A percentile compares a stretch with the other conserved stretches of the same genome.
These are phyloP conservation scores for Falco peregrinus DNA, from an alignment of 2,797 vertebrate species.

Conservation along the genomic window DNA sequence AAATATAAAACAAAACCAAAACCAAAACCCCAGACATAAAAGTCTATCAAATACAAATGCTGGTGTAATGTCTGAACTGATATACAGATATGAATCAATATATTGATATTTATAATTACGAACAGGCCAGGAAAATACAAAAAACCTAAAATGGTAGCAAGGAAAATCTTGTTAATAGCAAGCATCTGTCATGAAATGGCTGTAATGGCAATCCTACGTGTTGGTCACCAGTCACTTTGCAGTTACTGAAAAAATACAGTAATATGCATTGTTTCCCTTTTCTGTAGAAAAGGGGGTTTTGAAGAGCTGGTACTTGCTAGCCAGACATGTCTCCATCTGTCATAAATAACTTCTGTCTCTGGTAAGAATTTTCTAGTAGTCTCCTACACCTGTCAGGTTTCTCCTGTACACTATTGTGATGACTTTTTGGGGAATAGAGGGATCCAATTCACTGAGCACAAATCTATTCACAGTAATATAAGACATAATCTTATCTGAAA, in stretches of 20 bases:
- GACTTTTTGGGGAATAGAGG: background rate
- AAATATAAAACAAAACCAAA: background rate
- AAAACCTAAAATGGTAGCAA: background rate
- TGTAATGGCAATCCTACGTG: background rate
- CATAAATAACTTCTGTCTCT: background rate
- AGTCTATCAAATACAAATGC: background rate
- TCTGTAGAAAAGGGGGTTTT: background rate
- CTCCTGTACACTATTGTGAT: background rate
- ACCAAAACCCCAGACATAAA: accelerated
- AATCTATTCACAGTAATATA: background rate
- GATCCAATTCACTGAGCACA: background rate
- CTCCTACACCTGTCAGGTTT: background rate
- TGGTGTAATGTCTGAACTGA: background rate
- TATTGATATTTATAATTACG: background rate
- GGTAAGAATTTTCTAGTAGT: background rate
- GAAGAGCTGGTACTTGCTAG: background rate
- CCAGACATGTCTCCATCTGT: background rate
- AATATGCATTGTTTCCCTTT: background rate
- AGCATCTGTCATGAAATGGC: background rate
- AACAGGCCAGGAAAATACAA: background rate
- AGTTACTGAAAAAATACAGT: background rate
- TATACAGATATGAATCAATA: background rate
- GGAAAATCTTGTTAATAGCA: background rate
- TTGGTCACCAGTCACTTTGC: background rate
- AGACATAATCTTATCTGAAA: background rate